Evolutionary conservation across 23 tunicate genomes (phyloP), one percentile per base, ranked within the genome.

Genomic region (Corella eumyota): DNA sequence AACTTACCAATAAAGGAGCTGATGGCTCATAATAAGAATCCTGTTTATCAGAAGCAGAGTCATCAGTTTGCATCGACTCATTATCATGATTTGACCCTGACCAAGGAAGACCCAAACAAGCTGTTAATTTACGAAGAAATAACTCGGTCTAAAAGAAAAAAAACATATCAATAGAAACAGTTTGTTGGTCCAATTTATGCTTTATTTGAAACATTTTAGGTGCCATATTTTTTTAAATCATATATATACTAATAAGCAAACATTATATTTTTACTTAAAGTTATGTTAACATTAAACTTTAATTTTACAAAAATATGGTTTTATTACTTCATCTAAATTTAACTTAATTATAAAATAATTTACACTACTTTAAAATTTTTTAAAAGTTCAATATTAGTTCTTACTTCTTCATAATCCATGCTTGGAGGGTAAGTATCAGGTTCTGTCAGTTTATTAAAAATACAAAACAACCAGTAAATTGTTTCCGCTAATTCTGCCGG

Each of bases 391-490:
- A 40, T 11, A 9, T 40, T 40, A 15, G 15, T 15, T 40, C 57
- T 7, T 54, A 84, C 94, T 69, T 84, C 94, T 75, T 84, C 94
- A 75, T 84, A 54, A 57, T 84, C 94, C 64, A 80, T 80, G 61
- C 78, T 75, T 46, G 94, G 94, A 4, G 94, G 94, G 50, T 84
- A 84, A 1, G 94, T 84, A 28, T 78, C 78, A 19, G 83, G 76
- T 50, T 84, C 94, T 17, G 94, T 65, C 6, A 84, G 48, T 69
- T 70, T 72, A 63, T 64, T 75, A 30, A 84, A 84, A 40, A 75
- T 64, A 46, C 83, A 84, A 48, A 72, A 84, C 48, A 84, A 40
- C 69, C 81, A 70, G 38, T 75, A 84, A 37, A 84, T 30, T 5
- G 94, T 44, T 4, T 84, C 71, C 13, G 74, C 60, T 15, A 84